Evolutionary conservation across 2,113 vertebrate species (phyloP).

Genomic region (Columba livia): DNA sequence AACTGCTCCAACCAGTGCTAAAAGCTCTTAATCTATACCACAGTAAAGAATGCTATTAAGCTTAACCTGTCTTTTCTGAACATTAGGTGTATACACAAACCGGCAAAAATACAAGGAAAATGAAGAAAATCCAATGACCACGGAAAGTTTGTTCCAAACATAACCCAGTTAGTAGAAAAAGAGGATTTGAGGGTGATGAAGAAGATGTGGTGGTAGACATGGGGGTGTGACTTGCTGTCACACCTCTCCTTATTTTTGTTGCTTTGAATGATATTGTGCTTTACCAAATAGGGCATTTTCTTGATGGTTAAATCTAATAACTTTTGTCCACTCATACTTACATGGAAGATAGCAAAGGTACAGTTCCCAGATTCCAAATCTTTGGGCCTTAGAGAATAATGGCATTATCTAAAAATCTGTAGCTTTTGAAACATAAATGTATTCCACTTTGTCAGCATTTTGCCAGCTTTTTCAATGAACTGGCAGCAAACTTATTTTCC

Average conservation of each 20-base stretch:
- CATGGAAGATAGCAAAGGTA: neutral
- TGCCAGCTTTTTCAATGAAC: neutral
- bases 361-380: neutral
- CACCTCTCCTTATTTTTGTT: neutral
- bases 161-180: neutral
- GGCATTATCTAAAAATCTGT: neutral
- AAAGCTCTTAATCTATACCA: neutral
- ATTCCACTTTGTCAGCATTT: conserved; percentile 6
- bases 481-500: neutral
- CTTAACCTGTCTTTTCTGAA: neutral
- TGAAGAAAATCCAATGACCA: neutral
- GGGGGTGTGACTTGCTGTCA: neutral
- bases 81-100: neutral
- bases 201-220: neutral
- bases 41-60: neutral
- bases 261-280: neutral
- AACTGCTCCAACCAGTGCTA: neutral
- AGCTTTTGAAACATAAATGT: neutral
- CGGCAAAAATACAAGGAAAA: neutral
- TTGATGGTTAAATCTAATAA: neutral
- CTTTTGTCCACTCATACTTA: neutral
- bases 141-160: neutral
- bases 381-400: neutral
- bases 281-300: neutral
- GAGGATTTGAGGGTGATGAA: neutral